A percentile compares a stretch with the other conserved stretches of the same genome.
These are phyloP conservation scores for Tineola bisselliella DNA, from an alignment of 2,888 invertebrate species.

Conservation along the genomic window DNA sequence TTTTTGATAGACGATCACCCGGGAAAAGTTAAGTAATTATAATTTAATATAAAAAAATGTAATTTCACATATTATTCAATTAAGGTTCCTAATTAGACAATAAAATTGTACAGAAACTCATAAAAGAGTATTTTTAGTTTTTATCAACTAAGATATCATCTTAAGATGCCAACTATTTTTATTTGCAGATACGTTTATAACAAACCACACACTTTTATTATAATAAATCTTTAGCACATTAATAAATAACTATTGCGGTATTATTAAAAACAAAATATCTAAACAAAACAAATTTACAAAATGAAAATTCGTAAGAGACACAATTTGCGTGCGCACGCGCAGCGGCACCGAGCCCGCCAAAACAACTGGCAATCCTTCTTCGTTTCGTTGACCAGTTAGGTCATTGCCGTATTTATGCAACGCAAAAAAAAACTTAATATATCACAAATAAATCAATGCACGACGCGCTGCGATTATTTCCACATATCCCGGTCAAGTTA, in stretches of 20 bases:
- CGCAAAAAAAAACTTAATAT: conserved; percentile 14
- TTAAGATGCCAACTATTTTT: background rate
- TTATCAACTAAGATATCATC: too few species aligned
- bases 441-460: conserved; percentile 6
- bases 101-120: too few species aligned
- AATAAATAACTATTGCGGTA: background rate
- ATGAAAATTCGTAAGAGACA: conserved; percentile 21
- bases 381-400: conserved; percentile 47
- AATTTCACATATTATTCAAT: too few species aligned
- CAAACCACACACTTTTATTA: background rate
- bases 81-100: too few species aligned
- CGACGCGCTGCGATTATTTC: background rate
- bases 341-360: conserved; percentile 39
- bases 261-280: background rate
- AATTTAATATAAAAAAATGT: too few species aligned
- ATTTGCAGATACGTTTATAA: background rate
- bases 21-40: too few species aligned
- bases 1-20: too few species aligned
- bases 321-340: conserved; percentile 36
- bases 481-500: background rate
- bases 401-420: conserved; percentile 31
- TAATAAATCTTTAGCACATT: background rate
- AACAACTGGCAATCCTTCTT: conserved; percentile 56
- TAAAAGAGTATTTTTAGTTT: too few species aligned
- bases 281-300: conserved; percentile 19